Base-by-base conservation (phyloP, 2,113 vertebrate species). In the Lates calcarifer region DNA sequence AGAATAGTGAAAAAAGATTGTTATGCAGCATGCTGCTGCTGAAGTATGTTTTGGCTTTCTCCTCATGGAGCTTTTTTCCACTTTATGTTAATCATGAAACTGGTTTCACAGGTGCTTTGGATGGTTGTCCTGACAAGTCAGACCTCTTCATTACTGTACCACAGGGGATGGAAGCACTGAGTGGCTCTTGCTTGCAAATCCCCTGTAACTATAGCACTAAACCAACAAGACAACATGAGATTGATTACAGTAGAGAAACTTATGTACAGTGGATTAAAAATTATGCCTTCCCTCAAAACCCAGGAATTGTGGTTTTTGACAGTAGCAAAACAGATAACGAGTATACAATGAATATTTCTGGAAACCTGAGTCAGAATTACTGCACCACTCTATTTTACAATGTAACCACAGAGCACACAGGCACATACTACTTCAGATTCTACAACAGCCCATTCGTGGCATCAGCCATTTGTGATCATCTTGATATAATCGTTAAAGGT, bases 331-430 rank as follows among this genome's bases (percentile, higher is more conserved):
- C 5, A 28, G 0, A 5, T 2, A 73, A 58, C 3, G 45, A 0
- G 0, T 89, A 88, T 71, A 57, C 22, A 37, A 67, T 88, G 20
- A 45, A 17, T 0, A 51, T 94, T 3, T 79, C 39, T 56, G 92
- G 92, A 86, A 9, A 93, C 61, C 43, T 92, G 53, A 45, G 0
- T 0, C 0, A 88, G 68, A 82, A 22, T 24, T 61, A 91, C 77
- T 94, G 90, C 83, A 91, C 86, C 33, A 91, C 90, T 1, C 2
- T 92, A 12, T 85, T 93, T 68, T 29, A 29, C 14, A 60, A 37
- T 17, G 28, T 91, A 31, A 41, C 0, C n/a, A 24, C 1, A 33
- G n/a, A 0, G 1, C 33, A 89, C 1, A 17, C 74, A n/a, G 1
- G 83, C n/a, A 18, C 0, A 0, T 94, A 87, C 47, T 91, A 4